These are phyloP conservation scores for Achlya flavicornis DNA, from an alignment of 2,888 invertebrate species.

Conservation along the genomic window DNA sequence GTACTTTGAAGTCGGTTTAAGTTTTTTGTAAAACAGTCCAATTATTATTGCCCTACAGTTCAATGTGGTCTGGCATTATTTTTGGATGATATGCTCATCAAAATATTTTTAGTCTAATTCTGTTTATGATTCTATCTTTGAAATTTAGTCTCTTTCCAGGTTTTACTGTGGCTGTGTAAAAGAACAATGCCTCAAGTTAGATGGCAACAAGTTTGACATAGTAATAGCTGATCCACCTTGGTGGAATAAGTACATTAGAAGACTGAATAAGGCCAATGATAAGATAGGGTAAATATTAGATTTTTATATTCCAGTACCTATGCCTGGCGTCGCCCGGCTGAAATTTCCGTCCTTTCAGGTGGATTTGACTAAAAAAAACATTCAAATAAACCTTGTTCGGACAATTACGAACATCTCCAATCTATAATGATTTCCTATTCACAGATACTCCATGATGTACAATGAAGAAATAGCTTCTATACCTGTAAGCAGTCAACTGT, in stretches of 20 bases:
- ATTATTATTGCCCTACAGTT: no score
- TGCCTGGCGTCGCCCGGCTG: no score
- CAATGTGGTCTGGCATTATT: no score
- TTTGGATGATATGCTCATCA: no score
- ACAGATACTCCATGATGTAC: slow-evolving; percentile 91
- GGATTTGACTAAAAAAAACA: no score
- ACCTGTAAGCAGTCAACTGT: slow-evolving; percentile 86
- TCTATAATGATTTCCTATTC: slow-evolving; percentile 27
- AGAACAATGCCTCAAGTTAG: slow-evolving; percentile 74
- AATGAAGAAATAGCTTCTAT: slow-evolving; percentile 89
- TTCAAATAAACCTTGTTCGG: no score
- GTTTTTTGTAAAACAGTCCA: no score
- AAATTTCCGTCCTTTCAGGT: no score
- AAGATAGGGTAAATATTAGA: slow-evolving; percentile 83
- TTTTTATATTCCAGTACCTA: not conserved
- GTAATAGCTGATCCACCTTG: slow-evolving; percentile 97
- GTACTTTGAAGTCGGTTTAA: no score
- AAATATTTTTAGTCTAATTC: no score
- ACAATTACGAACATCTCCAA: no score
- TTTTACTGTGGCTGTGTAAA: slow-evolving; percentile 85
- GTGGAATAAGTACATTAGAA: slow-evolving; percentile 96
- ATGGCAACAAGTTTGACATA: slow-evolving; percentile 87
- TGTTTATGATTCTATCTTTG: no score
- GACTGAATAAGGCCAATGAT: slow-evolving; percentile 86
- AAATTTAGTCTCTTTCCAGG: slow-evolving; percentile 66